phyloP scores from a whole-genome alignment of 1,140 invertebrate genomes.

The Drosophila sturtevanti region DNA sequence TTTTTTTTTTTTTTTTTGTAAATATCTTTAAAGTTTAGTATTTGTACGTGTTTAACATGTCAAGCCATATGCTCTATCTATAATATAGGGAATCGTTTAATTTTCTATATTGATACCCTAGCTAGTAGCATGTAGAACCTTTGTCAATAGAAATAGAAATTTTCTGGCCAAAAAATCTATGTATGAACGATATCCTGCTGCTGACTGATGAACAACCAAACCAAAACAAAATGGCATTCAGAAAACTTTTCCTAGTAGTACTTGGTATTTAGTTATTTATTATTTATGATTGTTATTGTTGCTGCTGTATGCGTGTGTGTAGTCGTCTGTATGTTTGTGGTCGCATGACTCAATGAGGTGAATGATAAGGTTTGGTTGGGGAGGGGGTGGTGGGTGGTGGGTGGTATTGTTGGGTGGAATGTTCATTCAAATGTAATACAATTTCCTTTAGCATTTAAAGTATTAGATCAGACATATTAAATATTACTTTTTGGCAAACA shows the following conservation, averaged over 20 bases:
- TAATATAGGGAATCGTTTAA: not conserved
- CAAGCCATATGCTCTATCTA: not conserved
- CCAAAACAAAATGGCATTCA: not conserved
- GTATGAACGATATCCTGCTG: not conserved
- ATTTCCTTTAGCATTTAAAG: not conserved
- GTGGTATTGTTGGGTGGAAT: too few relatives aligned
- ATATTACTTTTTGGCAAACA: not conserved
- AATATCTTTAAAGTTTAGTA: not conserved
- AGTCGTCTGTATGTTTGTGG: not conserved
- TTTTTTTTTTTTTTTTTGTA: not conserved
- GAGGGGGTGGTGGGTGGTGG: not conserved
- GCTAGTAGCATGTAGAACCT: not conserved
- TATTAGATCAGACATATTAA: not conserved
- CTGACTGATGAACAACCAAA: not conserved
- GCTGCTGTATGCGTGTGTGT: not conserved
- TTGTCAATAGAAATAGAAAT: slow-evolving; percentile 1
- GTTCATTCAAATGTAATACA: slow-evolving; percentile 1
- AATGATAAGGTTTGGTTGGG: not conserved
- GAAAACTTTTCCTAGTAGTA: not conserved
- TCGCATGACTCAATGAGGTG: not conserved
- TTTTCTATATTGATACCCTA: not conserved
- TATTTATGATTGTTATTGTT: not conserved
- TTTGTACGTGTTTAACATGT: not conserved
- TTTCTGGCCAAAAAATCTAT: not conserved
- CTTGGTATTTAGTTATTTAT: slow-evolving; percentile 4